These are phyloP conservation scores for Aulostomus chinensis DNA, from an alignment of 2,797 vertebrate species.

Conservation along the genomic window DNA sequence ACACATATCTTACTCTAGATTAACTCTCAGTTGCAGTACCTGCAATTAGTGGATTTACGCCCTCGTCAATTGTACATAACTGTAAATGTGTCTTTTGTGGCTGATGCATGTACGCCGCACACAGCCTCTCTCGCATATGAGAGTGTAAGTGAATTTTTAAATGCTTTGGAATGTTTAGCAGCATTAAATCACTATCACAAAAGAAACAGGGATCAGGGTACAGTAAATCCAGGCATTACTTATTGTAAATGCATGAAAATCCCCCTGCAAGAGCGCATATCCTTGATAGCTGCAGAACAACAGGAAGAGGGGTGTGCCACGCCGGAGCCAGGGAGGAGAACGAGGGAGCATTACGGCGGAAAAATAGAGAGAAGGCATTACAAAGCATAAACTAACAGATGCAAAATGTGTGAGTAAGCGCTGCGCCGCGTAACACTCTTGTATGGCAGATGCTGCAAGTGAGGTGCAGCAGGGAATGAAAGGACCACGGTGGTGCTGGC, in stretches of 20 bases:
- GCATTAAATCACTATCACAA: constrained; percentile 77
- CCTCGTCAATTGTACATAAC: constrained; percentile 32
- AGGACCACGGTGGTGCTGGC: background rate
- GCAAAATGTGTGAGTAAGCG: background rate
- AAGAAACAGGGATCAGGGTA: constrained; percentile 62
- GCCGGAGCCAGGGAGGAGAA: background rate
- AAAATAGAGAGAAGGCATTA: constrained; percentile 20
- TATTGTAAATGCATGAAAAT: constrained; percentile 78
- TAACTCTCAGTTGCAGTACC: background rate
- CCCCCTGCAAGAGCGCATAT: constrained; percentile 61
- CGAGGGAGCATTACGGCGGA: constrained; percentile 25
- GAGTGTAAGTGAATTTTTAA: constrained; percentile 57
- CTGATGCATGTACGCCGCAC: constrained; percentile 6
- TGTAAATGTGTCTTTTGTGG: constrained; percentile 29
- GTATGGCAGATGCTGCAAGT: background rate
- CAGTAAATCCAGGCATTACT: constrained; percentile 77
- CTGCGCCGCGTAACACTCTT: background rate
- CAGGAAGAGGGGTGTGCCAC: constrained; percentile 24
- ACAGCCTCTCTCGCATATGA: constrained; percentile 21
- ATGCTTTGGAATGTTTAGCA: constrained; percentile 52
- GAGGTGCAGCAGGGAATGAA: constrained; percentile 14
- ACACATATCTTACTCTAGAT: background rate
- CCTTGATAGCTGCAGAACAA: constrained; percentile 60
- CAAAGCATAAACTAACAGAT: constrained; percentile 23
- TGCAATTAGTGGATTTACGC: constrained; percentile 31